A percentile compares a stretch with the other conserved stretches of the same genome.
Evolutionary conservation across 2,888 invertebrate genomes (phyloP).

Genomic region (Nebria brevicollis): DNA sequence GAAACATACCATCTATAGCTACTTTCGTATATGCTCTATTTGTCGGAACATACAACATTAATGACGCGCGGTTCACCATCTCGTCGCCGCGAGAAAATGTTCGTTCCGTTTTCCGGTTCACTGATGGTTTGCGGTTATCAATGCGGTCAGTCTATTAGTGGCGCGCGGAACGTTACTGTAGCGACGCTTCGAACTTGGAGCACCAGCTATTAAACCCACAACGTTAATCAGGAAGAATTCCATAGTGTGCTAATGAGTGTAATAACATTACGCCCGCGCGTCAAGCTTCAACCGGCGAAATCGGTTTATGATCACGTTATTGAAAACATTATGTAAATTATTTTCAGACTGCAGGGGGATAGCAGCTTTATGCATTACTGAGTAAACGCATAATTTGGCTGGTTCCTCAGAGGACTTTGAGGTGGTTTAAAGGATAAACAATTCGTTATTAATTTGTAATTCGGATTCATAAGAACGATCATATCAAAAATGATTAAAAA

Average conservation of each 20-base stretch:
- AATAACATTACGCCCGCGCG: slow-evolving; percentile 30
- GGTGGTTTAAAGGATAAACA: no score
- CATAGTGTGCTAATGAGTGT: slow-evolving; percentile 39
- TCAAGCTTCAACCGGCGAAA: slow-evolving; percentile 30
- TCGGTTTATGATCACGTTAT: slow-evolving; percentile 43
- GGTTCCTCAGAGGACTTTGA: no score
- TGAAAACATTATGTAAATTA: slow-evolving; percentile 45
- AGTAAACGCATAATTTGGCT: background rate
- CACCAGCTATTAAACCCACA: slow-evolving; percentile 26
- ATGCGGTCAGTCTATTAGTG: slow-evolving; percentile 46
- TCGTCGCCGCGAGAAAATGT: slow-evolving; percentile 33
- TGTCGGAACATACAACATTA: slow-evolving; percentile 22
- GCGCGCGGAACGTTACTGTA: slow-evolving; percentile 9
- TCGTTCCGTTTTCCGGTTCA: slow-evolving; percentile 42
- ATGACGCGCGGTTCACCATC: slow-evolving; percentile 20
- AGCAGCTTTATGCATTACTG: background rate
- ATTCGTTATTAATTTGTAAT: no score
- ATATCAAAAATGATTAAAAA: no score
- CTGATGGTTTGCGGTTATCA: slow-evolving; percentile 44
- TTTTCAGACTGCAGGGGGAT: slow-evolving; percentile 6
- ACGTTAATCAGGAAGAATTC: slow-evolving; percentile 45
- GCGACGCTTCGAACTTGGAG: slow-evolving; percentile 25
- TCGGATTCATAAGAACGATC: no score
- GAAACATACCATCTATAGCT: no score
- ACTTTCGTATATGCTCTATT: no score